Evolutionary conservation across 2,888 invertebrate species (phyloP).

Genomic region (Melitaea athalia): DNA sequence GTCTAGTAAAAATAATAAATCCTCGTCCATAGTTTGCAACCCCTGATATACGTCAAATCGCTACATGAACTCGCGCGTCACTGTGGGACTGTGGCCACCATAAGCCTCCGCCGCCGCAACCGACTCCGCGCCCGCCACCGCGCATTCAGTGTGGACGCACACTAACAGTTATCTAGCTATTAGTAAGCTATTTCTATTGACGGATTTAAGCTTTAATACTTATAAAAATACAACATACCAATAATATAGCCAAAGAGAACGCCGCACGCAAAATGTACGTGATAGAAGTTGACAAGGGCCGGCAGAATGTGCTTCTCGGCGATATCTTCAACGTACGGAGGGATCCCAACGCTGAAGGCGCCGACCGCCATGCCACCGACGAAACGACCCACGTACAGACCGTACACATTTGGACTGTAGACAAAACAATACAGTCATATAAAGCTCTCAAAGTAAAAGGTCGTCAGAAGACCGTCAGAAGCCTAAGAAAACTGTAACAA

Average conservation of each 20-base stretch:
- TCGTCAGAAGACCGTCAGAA: too few relatives aligned
- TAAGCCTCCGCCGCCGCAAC: too few relatives aligned
- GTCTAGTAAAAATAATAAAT: too few relatives aligned
- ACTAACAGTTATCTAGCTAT: too few relatives aligned
- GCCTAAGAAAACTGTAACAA: too few relatives aligned
- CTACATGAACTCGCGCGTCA: too few relatives aligned
- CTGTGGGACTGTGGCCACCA: too few relatives aligned
- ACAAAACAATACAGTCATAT: background rate
- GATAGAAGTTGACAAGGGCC: slow-evolving; percentile 85
- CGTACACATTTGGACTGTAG: slow-evolving; percentile 72
- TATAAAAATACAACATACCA: slow-evolving; percentile 56
- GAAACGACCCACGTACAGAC: slow-evolving; percentile 80
- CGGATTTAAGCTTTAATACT: background rate
- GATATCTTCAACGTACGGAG: slow-evolving; percentile 85
- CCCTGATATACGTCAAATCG: too few relatives aligned
- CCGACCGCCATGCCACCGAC: slow-evolving; percentile 85
- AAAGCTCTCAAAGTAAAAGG: too few relatives aligned
- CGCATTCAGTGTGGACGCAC: too few relatives aligned
- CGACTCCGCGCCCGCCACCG: too few relatives aligned
- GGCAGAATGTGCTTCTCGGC: slow-evolving; percentile 84
- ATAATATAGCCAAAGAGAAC: slow-evolving; percentile 84
- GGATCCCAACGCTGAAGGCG: slow-evolving; percentile 84
- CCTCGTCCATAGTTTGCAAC: too few relatives aligned
- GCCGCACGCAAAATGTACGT: slow-evolving; percentile 85
- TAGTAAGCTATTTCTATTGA: background rate